A percentile compares a stretch with the other conserved stretches of the same genome.
These are phyloP conservation scores for Oxyruncus cristatus DNA, from an alignment of 2,113 vertebrate genomes.

Conservation along the genomic window DNA sequence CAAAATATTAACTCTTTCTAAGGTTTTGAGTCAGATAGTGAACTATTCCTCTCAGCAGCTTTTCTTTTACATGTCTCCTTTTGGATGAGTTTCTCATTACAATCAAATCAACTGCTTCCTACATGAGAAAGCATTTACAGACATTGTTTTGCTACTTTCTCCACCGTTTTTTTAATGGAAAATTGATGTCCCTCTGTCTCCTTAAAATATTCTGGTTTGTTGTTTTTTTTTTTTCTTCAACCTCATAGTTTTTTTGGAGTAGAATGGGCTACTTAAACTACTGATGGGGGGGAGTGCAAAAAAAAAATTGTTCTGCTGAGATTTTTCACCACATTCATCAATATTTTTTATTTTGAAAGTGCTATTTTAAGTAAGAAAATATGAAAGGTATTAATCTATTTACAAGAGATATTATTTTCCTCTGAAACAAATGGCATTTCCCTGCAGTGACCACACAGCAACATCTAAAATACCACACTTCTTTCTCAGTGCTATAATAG, in stretches of 20 bases:
- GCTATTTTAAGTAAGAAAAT: not conserved
- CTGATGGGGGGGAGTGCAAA: not conserved
- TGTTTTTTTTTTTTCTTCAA: not conserved
- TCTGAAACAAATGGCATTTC: not conserved
- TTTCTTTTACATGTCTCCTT: not conserved
- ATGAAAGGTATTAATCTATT: not conserved
- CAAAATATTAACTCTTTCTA: not conserved
- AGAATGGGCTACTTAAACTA: constrained; percentile 4
- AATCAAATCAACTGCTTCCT: not conserved
- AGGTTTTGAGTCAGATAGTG: not conserved
- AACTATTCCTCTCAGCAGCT: not conserved
- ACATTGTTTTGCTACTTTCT: constrained; percentile 35
- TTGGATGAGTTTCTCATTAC: constrained; percentile 20
- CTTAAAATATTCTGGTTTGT: not conserved
- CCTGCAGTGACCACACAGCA: not conserved
- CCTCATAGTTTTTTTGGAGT: not conserved
- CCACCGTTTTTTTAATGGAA: constrained; percentile 9
- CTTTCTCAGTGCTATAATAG: not conserved
- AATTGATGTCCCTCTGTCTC: constrained; percentile 25
- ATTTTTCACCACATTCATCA: not conserved
- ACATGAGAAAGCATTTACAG: constrained; percentile 38
- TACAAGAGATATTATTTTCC: not conserved
- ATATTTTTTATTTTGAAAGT: not conserved
- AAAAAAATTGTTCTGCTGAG: not conserved
- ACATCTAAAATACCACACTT: not conserved